Percentiles rank a stretch among this genome's conserved stretches.
These are phyloP conservation scores for Scelioninae gen. 1 DNA, from an alignment of 2,888 invertebrate species.

Conservation along the genomic window DNA sequence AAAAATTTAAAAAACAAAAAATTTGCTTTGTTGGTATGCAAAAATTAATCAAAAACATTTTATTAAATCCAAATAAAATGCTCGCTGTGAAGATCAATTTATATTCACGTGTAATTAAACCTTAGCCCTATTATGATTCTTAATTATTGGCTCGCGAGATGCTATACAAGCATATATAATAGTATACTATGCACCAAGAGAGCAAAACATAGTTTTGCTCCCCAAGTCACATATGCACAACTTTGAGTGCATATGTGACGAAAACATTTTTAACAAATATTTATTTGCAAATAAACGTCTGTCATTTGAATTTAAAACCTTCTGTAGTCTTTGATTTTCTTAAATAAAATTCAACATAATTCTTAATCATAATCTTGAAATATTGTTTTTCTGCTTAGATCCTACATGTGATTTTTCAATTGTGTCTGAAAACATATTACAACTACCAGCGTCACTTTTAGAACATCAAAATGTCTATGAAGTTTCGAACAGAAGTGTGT, in stretches of 20 bases:
- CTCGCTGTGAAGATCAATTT: neutral
- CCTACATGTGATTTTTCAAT: conserved; percentile 4
- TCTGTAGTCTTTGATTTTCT: conserved; percentile 1
- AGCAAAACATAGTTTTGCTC: no score
- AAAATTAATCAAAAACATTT: neutral
- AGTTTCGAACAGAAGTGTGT: neutral
- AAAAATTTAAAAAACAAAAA: conserved; percentile 6
- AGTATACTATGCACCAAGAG: no score
- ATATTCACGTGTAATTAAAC: neutral
- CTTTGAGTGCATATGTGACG: no score
- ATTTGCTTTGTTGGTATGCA: neutral
- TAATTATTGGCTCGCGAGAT: no score
- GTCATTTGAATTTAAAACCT: no score
- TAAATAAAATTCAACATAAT: neutral
- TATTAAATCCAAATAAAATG: no score
- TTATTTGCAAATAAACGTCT: no score
- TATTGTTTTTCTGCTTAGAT: conserved; percentile 8
- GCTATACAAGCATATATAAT: no score
- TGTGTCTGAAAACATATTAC: conserved; percentile 6
- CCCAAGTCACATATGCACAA: no score
- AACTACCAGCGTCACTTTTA: neutral
- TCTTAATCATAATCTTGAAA: neutral
- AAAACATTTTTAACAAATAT: no score
- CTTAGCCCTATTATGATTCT: no score
- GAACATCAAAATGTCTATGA: neutral